These are phyloP conservation scores for Mus spicilegus DNA, from an alignment of 2,113 vertebrate species.

Conservation along the genomic window DNA sequence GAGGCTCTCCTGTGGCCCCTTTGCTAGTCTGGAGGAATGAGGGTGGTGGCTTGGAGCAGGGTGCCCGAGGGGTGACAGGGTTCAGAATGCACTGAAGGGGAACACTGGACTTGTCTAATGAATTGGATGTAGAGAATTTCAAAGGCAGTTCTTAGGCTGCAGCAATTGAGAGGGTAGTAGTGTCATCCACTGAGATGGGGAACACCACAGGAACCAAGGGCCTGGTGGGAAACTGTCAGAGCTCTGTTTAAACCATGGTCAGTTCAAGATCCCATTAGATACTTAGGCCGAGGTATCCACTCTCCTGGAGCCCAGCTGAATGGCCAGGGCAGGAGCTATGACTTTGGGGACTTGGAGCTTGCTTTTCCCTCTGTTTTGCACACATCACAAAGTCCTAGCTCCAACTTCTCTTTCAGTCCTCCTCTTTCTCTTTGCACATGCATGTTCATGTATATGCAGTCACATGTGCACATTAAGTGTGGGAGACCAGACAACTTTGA, in stretches of 20 bases:
- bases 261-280: slow-evolving; percentile 8
- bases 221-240: background rate
- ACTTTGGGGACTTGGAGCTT: slow-evolving; percentile 35
- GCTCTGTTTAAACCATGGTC: background rate
- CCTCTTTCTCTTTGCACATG: background rate
- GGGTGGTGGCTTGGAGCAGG: background rate
- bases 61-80: background rate
- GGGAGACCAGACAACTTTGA: background rate
- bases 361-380: background rate
- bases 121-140: background rate
- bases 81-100: background rate
- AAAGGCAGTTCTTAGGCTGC: background rate
- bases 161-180: background rate
- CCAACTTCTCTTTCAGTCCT: background rate
- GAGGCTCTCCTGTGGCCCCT: background rate
- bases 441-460: background rate
- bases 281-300: background rate
- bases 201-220: background rate
- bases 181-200: background rate
- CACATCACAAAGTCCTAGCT: background rate
- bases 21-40: background rate
- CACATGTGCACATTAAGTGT: background rate
- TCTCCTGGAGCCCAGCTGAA: background rate
- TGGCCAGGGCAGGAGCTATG: background rate
- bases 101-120: background rate